Base-by-base conservation (phyloP, 2,888 invertebrate genomes). In the Dascillus cervinus region DNA sequence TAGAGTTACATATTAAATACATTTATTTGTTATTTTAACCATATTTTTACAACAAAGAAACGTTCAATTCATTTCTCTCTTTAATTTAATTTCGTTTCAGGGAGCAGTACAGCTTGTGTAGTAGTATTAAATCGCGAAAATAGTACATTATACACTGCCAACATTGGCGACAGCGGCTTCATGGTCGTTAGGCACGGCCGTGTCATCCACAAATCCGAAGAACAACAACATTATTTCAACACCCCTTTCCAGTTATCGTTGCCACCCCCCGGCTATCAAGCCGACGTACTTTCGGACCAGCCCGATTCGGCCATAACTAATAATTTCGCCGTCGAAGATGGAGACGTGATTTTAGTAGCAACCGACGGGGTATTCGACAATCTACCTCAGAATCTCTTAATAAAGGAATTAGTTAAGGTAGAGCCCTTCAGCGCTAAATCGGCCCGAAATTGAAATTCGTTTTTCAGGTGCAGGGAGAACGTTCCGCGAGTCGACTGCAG, bases 361-460 rank as follows among this genome's bases (percentile, higher is more conserved):
- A 97, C 97, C 1, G 97, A 98, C 67, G 97, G 97, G 30, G 88
- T 98, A 32, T 98, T 97, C 69, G 97, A 98, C 70, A 97, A 97
- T 69, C 82, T 97, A 52, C 92, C 94, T 38, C 91, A 91, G 55
- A 81, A 83, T 46, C 75, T 94, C 60, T 76, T 97, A 54, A 72
- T 95, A 48, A 82, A 84, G 27, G 89, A 92, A 66, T 75, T 96
- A 66, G 69, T 76, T 47, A 77, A 82, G 63, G 79, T 78, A 17
- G 17, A 8, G 4, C 5, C n/a, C n/a, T n/a, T n/a, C n/a, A n/a
- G n/a, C n/a, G n/a, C n/a, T n/a, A n/a, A n/a, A n/a, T n/a, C n/a
- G n/a, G n/a, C n/a, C n/a, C n/a, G n/a, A n/a, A n/a, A n/a, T n/a
- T n/a, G n/a, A n/a, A n/a, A n/a, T n/a, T 39, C 43, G 33, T 34